Conservation (phyloP, 1,140 invertebrate genomes). For the Drosophila repleta region DNA sequence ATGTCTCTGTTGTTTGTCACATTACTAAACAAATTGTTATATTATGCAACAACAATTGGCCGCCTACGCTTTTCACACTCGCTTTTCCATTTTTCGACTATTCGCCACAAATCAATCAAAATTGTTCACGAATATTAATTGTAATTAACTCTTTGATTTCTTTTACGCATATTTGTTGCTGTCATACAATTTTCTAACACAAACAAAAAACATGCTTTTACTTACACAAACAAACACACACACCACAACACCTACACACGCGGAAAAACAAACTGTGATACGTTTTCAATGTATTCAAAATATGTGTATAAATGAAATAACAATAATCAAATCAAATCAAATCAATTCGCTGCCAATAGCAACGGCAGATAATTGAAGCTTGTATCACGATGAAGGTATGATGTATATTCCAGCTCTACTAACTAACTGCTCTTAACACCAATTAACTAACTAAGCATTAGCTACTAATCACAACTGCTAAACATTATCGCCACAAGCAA, state of each 20-base stretch:
- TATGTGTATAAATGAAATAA: slow-evolving; percentile 53
- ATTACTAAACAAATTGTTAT: slow-evolving; percentile 7
- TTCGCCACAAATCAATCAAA: slow-evolving; percentile 8
- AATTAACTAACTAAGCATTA: slow-evolving; percentile 23
- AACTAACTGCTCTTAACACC: slow-evolving; percentile 58
- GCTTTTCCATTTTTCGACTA: slow-evolving; percentile 26
- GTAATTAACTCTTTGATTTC: slow-evolving; percentile 66
- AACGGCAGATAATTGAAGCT: slow-evolving; percentile 95
- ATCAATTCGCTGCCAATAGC: slow-evolving; percentile 83
- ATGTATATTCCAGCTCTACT: slow-evolving; percentile 72
- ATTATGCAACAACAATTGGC: slow-evolving; percentile 31
- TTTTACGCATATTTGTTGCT: slow-evolving; percentile 68
- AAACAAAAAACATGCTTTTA: slow-evolving; percentile 36
- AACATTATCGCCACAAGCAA: slow-evolving; percentile 33
- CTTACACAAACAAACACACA: slow-evolving; percentile 39
- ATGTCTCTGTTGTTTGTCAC: slow-evolving; percentile 8
- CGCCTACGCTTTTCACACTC: slow-evolving; percentile 36
- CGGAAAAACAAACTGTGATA: slow-evolving; percentile 44
- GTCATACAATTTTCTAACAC: slow-evolving; percentile 55
- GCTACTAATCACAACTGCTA: slow-evolving; percentile 47
- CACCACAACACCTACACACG: slow-evolving; percentile 23
- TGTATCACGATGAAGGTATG: slow-evolving; percentile 96
- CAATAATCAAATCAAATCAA: slow-evolving; percentile 13
- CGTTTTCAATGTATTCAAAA: slow-evolving; percentile 27
- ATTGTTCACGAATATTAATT: slow-evolving; percentile 46